Evolutionary conservation across 2,797 vertebrate species (phyloP).

Genomic region (Mionectes olivaceus): DNA sequence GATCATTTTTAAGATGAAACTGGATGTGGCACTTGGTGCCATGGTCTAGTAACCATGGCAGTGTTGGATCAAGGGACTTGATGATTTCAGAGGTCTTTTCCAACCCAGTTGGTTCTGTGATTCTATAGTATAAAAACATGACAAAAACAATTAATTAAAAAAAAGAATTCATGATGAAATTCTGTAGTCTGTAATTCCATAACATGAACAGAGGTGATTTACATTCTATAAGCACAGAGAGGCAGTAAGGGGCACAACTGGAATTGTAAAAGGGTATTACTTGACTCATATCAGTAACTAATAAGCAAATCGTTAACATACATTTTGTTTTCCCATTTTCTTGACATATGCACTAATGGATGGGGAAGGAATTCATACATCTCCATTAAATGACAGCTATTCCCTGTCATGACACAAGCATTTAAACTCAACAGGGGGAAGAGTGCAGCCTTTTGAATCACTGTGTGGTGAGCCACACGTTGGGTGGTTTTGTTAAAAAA

Average conservation of each 20-base stretch:
- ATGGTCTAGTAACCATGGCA: too few species aligned
- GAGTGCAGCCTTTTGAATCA: conserved; percentile 1
- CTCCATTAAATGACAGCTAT: neutral
- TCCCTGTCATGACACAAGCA: neutral
- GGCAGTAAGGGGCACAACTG: neutral
- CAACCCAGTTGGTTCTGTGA: too few species aligned
- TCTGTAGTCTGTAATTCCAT: neutral
- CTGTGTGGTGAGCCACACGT: neutral
- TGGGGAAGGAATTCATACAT: neutral
- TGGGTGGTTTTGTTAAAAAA: neutral
- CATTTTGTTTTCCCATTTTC: neutral
- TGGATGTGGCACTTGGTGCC: too few species aligned
- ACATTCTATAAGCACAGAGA: neutral
- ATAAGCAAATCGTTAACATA: neutral
- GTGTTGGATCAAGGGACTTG: too few species aligned
- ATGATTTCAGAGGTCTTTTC: too few species aligned
- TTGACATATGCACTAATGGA: neutral
- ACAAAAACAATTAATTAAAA: neutral
- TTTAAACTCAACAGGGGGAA: neutral
- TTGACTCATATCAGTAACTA: neutral
- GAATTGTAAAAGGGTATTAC: neutral
- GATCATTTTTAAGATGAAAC: neutral
- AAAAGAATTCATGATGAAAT: neutral
- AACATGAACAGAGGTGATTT: neutral
- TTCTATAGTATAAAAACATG: neutral